phyloP scores from a whole-genome alignment of 2,113 vertebrate genomes.

The Equus quagga region DNA sequence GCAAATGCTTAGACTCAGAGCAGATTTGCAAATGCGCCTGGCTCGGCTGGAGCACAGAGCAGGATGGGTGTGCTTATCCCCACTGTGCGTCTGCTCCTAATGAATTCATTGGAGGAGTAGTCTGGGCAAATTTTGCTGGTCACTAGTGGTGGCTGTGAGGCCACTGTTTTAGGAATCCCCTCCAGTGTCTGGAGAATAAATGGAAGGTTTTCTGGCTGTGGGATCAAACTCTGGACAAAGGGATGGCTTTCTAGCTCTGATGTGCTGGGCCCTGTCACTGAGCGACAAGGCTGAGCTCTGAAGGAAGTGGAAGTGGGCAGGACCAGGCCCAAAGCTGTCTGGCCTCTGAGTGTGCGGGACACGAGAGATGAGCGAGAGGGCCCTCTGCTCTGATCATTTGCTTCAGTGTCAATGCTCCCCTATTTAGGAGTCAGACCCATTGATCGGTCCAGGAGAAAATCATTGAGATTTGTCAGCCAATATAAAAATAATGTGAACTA shows the following conservation, averaged over 20 bases:
- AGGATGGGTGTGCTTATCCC: rapidly evolving
- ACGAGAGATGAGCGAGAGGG: rapidly evolving
- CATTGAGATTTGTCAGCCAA: background rate
- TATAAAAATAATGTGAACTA: background rate
- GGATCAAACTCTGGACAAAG: background rate
- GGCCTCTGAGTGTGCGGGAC: rapidly evolving
- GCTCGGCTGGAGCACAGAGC: rapidly evolving
- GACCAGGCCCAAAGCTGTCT: rapidly evolving
- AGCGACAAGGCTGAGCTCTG: rapidly evolving
- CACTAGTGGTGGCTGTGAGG: too few species aligned
- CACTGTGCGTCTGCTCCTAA: too few species aligned
- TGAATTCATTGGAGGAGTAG: background rate
- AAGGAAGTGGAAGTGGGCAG: background rate
- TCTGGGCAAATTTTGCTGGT: background rate
- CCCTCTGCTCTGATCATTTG: background rate
- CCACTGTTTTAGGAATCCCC: background rate
- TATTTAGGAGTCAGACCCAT: background rate
- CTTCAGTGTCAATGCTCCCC: rapidly evolving
- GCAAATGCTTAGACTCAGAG: too few species aligned
- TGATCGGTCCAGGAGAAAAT: background rate
- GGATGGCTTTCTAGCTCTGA: too few species aligned
- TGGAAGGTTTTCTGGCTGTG: background rate
- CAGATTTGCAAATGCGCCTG: rapidly evolving
- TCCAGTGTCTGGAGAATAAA: background rate
- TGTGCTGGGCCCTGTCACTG: rapidly evolving